Evolutionary conservation across 1,140 invertebrate genomes (phyloP), one percentile per base, ranked within the genome.

Genomic region (Drosophila sechellia): DNA sequence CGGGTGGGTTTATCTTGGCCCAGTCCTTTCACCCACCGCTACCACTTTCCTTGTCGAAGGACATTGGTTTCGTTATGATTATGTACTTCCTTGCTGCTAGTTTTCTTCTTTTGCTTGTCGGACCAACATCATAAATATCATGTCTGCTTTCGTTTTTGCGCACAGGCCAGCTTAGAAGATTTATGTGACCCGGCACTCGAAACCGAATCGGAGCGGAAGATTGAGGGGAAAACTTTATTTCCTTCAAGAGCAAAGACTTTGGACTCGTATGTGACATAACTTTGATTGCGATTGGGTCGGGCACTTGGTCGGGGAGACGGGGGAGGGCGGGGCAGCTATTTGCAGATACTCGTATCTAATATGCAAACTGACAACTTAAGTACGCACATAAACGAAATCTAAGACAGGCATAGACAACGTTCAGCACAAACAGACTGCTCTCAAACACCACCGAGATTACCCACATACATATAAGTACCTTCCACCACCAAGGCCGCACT

Each of bases 321-420:
- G 6, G 31, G 2, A 31, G 8, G 11, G 25, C 17, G 37, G 60
- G 42, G 31, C 42, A 27, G 39, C 63, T 64, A 74, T 79, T 69
- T 60, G 56, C 56, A 37, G 40, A 77, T 55, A 60, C 46, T 59
- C 66, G 46, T 71, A 70, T 87, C 66, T 71, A 70, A 83, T 83
- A 84, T 89, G 79, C 84, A 89, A 87, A 84, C 71, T 79, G 79
- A 87, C 85, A 87, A 76, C 83, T 89, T 84, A 87, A 87, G 83
- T 84, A 89, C 76, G 71, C 84, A 58, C 66, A 81, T 54, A 79
- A 77, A 79, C 55, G 76, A 75, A 77, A 78, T 78, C 71, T 71
- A 64, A 68, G 78, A 89, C 77, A 81, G 61, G 39, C 81, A 64
- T 57, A 79, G 60, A 79, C 45, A 74, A 63, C 52, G 58, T 39